Conservation (phyloP, 2,888 invertebrate genomes). For the Drosophila histrio region DNA sequence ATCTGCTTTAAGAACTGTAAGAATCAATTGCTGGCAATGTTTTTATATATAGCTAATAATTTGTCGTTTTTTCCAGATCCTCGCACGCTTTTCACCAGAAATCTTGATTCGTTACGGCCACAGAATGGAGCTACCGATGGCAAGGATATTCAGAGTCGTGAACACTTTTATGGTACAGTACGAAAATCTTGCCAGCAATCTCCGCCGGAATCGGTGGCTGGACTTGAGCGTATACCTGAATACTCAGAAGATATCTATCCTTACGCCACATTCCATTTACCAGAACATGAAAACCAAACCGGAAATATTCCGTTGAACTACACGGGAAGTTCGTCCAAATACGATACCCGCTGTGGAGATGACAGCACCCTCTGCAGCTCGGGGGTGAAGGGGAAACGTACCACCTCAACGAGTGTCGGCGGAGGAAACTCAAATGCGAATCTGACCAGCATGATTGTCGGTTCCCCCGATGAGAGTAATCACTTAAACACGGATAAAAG, state of each 20-base stretch:
- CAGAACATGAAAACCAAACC: constrained; percentile 86
- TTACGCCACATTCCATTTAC: constrained; percentile 87
- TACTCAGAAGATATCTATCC: constrained; percentile 87
- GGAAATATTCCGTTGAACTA: constrained; percentile 84
- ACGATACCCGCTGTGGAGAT: constrained; percentile 76
- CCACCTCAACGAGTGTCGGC: constrained; percentile 56
- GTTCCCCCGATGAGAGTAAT: constrained; percentile 62
- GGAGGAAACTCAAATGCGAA: constrained; percentile 60
- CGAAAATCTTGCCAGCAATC: constrained; percentile 85
- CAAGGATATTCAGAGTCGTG: constrained; percentile 84
- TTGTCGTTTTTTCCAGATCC: constrained; percentile 65
- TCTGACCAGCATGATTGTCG: constrained; percentile 44
- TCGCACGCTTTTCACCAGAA: constrained; percentile 72
- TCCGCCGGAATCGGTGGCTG: constrained; percentile 81
- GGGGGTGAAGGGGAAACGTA: constrained; percentile 72
- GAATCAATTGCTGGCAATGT: constrained; percentile 49
- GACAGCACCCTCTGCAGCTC: constrained; percentile 72
- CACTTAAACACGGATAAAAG: constrained; percentile 81
- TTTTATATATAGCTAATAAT: neutral
- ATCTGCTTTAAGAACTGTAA: constrained; percentile 86
- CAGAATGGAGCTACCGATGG: constrained; percentile 52
- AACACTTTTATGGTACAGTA: constrained; percentile 86
- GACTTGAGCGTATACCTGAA: constrained; percentile 86
- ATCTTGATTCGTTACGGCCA: constrained; percentile 74
- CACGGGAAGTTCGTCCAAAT: constrained; percentile 75